phyloP scores from a whole-genome alignment of 2,113 vertebrate species.

The Spilogale gracilis region DNA sequence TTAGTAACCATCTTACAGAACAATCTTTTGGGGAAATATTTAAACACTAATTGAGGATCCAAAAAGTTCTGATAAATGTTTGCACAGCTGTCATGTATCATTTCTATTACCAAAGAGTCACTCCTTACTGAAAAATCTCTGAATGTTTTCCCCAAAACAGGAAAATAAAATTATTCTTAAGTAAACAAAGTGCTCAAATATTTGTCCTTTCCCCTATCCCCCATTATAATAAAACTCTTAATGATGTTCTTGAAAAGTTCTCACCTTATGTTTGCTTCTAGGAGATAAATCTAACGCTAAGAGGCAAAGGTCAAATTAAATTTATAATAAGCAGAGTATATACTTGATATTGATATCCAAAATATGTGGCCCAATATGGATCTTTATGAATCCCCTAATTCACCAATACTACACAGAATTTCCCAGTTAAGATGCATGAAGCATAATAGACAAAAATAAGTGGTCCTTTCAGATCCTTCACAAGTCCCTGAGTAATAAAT shows the following conservation, averaged over 20 bases:
- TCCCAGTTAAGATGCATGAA: slow-evolving; percentile 25
- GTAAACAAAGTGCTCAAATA: slow-evolving; percentile 45
- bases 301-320: slow-evolving; percentile 36
- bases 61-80: not conserved
- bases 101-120: not conserved
- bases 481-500: not conserved
- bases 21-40: slow-evolving; percentile 32
- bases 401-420: not conserved
- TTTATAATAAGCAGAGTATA: slow-evolving; percentile 24
- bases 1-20: not conserved
- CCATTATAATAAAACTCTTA: not conserved
- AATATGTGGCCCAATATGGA: not conserved
- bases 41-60: not conserved
- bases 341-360: slow-evolving; percentile 46
- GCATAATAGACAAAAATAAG: slow-evolving; percentile 40
- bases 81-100: not conserved
- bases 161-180: slow-evolving; percentile 32
- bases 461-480: not conserved
- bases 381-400: slow-evolving; percentile 10
- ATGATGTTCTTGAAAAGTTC: not conserved
- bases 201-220: not conserved
- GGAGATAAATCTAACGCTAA: not conserved
- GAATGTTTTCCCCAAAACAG: not conserved
- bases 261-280: slow-evolving; percentile 27
- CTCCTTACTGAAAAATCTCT: slow-evolving; percentile 39